Percentiles rank a stretch among this genome's conserved stretches.
phyloP scores from a whole-genome alignment of 2,797 vertebrate genomes.

The Bufotes viridis region DNA sequence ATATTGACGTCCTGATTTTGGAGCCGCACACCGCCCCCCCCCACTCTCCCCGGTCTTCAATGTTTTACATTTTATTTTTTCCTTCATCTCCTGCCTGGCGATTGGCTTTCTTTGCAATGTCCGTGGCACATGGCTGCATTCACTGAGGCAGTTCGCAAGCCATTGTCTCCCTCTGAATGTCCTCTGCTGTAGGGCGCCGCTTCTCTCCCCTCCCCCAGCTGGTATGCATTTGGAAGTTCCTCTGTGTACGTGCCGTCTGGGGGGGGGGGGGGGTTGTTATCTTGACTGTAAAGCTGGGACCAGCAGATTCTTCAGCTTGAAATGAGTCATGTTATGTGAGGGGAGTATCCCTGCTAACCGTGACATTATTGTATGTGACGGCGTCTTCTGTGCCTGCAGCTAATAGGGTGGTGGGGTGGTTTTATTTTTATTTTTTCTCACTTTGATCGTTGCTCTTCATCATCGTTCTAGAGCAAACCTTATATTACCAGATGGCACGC shows the following conservation, averaged over 20 bases:
- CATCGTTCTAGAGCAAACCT: neutral
- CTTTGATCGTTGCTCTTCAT: neutral
- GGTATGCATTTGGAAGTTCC: constrained; percentile 43
- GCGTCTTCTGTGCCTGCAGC: neutral
- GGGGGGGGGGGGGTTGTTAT: constrained; percentile 23
- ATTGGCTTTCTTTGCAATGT: neutral
- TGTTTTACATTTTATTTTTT: too few relatives aligned
- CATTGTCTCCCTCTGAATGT: constrained; percentile 38
- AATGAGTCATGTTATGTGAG: constrained; percentile 12
- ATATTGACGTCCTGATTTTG: too few relatives aligned
- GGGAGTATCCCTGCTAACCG: constrained; percentile 11
- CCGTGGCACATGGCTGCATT: neutral
- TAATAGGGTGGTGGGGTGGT: neutral
- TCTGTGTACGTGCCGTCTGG: constrained; percentile 52
- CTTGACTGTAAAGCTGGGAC: constrained; percentile 10
- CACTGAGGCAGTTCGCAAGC: neutral
- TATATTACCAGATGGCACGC: neutral
- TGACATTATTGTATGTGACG: neutral
- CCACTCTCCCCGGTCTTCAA: too few relatives aligned
- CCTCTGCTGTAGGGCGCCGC: constrained; percentile 11
- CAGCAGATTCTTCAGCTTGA: neutral
- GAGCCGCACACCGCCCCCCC: too few relatives aligned
- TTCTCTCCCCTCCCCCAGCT: constrained; percentile 46
- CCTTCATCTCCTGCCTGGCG: too few relatives aligned
- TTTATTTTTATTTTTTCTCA: too few relatives aligned